Evolutionary conservation across 2,113 vertebrate species (phyloP), one percentile per base, ranked within the genome.

Genomic region (Scolopax mira): DNA sequence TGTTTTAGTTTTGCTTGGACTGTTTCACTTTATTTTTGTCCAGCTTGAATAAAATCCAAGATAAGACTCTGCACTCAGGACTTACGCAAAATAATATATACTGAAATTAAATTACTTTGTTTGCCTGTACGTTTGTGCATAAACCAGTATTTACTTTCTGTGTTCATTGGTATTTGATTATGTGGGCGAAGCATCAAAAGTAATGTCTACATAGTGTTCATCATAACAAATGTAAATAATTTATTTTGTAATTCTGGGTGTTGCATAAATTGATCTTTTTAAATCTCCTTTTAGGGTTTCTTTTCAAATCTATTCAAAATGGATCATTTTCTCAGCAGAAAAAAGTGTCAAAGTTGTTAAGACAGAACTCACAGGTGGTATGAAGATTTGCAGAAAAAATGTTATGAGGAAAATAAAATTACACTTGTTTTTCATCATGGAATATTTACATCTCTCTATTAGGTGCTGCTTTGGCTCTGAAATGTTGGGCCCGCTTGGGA

Each of bases 401-500:
- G 3, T 55, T 44, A 44, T 8, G 25, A 57, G 25, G 37, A 69
- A 61, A 89, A 65, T 31, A 48, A 52, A 65, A 44, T 37, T 5
- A 18, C 17, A 14, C 13, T 61, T 79, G 15, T 22, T 74, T 91
- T 90, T 74, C 12, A 16, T 79, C 25, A 46, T 35, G 58, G 37
- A 58, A 46, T 67, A 5, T 70, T 85, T 77, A 51, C 31, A 61
- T 22, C 3, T 82, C 22, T 82, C 33, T 84, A 49, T 79, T 74
- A 98, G 98, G 98, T 89, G 55, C 90, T 88, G 3, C 85, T 80
- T 62, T 71, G 11, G 82, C 55, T 71, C 39, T 98, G 62, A 88
- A 60, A 33, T 98, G 98, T 85, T 73, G 10, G 22, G 97, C 95
- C 10, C 95, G 82, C 24, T 82, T 98, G 27, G 98, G 98, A 35